A percentile compares a stretch with the other conserved stretches of the same genome.
Evolutionary conservation across 2,888 invertebrate genomes (phyloP).

Genomic region (Apamea anceps): DNA sequence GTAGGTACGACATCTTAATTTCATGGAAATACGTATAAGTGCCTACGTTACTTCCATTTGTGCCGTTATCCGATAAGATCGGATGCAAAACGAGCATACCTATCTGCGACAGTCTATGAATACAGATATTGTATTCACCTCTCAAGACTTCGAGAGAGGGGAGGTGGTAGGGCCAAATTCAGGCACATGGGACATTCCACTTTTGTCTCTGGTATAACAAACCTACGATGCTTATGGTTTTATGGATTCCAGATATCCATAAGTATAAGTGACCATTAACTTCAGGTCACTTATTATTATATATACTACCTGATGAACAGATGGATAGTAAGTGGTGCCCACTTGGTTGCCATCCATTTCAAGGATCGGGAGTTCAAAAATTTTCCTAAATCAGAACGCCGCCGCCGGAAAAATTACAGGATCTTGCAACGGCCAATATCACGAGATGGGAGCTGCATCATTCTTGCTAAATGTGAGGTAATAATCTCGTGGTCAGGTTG

Average conservation of each 20-base stretch:
- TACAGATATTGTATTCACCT: constrained; percentile 17
- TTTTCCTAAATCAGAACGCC: not conserved
- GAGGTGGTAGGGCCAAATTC: not conserved
- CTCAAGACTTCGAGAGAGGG: constrained; percentile 5
- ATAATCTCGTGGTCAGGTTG: not conserved
- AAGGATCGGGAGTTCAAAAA: not conserved
- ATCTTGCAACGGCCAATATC: not conserved
- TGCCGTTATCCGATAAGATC: constrained; percentile 26
- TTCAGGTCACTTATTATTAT: not conserved
- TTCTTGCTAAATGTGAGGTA: constrained; percentile 5
- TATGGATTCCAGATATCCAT: not conserved
- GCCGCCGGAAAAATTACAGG: not conserved
- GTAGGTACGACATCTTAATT: constrained; percentile 10
- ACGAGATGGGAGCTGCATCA: not conserved
- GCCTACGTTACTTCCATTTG: not conserved
- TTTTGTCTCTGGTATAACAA: not conserved
- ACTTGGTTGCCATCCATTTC: not conserved
- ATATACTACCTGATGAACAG: not conserved
- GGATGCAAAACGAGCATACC: constrained; percentile 23
- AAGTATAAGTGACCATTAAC: not conserved
- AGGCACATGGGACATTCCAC: not conserved
- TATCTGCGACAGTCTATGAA: constrained; percentile 14
- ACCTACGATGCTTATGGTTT: not conserved
- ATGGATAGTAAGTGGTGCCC: not conserved
- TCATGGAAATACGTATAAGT: constrained; percentile 19